phyloP scores from a whole-genome alignment of 92 coral and sea anemone species.

The Palythoa caribaeorum region DNA sequence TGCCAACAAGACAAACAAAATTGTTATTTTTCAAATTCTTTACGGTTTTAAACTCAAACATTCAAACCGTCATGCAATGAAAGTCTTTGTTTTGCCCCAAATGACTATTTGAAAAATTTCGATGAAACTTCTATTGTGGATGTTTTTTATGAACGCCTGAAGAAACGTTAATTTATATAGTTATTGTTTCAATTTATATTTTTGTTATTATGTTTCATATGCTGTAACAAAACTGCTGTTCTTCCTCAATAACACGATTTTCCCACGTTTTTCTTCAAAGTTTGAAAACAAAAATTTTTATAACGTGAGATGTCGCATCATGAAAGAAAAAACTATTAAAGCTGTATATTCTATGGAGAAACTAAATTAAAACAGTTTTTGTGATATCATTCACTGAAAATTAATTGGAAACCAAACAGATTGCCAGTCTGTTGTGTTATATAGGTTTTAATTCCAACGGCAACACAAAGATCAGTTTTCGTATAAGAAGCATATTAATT shows the following conservation, averaged over 20 bases:
- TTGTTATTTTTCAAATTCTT: constrained; percentile 5
- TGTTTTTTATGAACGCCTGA: background rate
- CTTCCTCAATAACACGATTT: background rate
- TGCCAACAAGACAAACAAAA: constrained; percentile 13
- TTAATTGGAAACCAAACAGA: no score
- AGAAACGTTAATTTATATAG: background rate
- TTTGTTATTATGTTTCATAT: background rate
- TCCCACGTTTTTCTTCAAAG: background rate
- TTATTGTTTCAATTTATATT: background rate
- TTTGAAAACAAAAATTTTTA: background rate
- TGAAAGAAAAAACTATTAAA: no score
- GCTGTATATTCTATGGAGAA: no score
- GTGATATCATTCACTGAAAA: no score
- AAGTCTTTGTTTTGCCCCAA: constrained; percentile 22
- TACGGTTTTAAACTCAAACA: constrained; percentile 1
- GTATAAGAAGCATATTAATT: no score
- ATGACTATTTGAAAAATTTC: constrained; percentile 23
- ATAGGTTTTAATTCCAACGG: no score
- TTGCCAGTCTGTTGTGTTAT: no score
- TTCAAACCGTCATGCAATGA: background rate
- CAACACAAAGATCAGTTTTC: no score
- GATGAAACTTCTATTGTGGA: background rate
- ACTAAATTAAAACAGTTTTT: no score
- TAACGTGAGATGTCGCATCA: background rate
- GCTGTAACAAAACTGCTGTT: background rate